Base-by-base conservation (phyloP, 2,797 vertebrate species). In the Sebastes matsubarae region DNA sequence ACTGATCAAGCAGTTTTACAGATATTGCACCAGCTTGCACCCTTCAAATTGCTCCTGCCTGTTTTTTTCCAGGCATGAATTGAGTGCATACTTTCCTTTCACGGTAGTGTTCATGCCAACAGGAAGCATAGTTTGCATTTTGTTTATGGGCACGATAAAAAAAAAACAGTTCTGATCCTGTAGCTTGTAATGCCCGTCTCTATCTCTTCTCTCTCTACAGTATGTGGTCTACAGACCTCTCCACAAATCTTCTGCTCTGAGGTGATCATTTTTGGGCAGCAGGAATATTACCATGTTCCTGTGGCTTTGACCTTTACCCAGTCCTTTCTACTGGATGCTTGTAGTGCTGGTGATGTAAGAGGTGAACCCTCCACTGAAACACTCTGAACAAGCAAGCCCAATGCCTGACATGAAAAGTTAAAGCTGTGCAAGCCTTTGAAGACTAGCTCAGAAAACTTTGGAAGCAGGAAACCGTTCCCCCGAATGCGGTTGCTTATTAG, bases 341-440 rank as follows among this genome's bases (percentile, higher is more conserved):
- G 27, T 46, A 65, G 57, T 30, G 55, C 61, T 6, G 34, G 2
- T 72, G 88, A 85, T 75, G 80, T 78, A 75, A 77, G 63, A 73
- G 32, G 10, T 30, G 2, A 27, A 55, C 30, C 50, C 50, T 66
- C 25, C 13, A 6, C 55, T 82, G 65, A 61, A 78, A 82, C 68
- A 0, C 34, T 18, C 16, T 6, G 24, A 75, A 63, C 57, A 27
- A 18, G 63, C 22, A 68, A 64, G 70, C 59, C 3, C 4, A 66
- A 29, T 8, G 42, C 65, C 46, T 34, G 22, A 38, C 54, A 57
- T 55, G 14, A 73, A 78, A 69, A 63, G 29, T 68, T 69, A n/a
- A 77, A 67, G 4, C 20, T 25, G 5, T 6, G 27, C 58, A 4
- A 57, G 29, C 46, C 27, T 76, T 75, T 68, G 46, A 57, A 18